phyloP scores from a whole-genome alignment of 2,113 vertebrate genomes.

The Ifrita kowaldi region DNA sequence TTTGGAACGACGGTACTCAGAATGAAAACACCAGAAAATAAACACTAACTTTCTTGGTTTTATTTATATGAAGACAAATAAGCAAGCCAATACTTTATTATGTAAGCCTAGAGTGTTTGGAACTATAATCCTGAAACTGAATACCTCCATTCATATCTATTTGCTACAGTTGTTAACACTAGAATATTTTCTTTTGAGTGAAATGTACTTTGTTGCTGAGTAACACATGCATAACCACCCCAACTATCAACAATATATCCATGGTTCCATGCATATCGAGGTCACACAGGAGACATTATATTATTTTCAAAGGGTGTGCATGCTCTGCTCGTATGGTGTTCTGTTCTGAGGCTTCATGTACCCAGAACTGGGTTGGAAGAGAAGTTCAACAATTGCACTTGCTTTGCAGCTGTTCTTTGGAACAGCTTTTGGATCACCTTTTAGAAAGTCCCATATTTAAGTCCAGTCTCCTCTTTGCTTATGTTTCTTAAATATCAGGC shows the following conservation, averaged over 20 bases:
- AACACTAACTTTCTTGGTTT: not conserved
- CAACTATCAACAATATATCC: not conserved
- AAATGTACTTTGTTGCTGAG: not conserved
- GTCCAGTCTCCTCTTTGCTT: not conserved
- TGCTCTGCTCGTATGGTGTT: fast-evolving
- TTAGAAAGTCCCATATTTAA: not conserved
- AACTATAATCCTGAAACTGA: not conserved
- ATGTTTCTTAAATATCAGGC: not conserved
- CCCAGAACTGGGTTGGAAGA: not conserved
- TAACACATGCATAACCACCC: not conserved
- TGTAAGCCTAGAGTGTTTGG: not conserved
- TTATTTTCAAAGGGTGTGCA: not conserved
- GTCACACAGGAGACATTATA: not conserved
- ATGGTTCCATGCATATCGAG: not conserved
- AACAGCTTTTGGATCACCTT: not conserved
- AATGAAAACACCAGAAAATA: not conserved
- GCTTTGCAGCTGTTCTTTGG: not conserved
- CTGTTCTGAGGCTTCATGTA: not conserved
- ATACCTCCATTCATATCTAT: not conserved
- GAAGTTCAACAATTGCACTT: not conserved
- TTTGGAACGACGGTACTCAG: not conserved
- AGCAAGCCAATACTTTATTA: not conserved
- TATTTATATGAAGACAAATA: not conserved
- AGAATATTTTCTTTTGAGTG: not conserved
- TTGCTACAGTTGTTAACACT: not conserved